Base-by-base conservation (phyloP, 2,797 vertebrate species). In the Enteromius viviparus region DNA sequence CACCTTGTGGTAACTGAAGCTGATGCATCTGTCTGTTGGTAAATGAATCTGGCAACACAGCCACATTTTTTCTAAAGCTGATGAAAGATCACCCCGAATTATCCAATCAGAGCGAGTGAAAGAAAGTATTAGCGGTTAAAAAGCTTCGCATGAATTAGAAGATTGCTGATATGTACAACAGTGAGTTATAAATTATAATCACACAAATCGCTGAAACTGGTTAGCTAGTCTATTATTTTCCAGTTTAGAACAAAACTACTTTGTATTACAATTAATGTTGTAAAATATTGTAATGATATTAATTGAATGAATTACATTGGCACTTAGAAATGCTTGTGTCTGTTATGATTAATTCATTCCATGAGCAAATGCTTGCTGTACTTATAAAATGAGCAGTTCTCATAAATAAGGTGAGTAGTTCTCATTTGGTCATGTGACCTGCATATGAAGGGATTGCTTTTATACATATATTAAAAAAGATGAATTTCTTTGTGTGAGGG, bases 1-100 rank as follows among this genome's bases (percentile, higher is more conserved):
- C 80, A 65, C 32, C 71, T 82, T 55, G 80, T 82, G 80, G 71
- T 19, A 29, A 26, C 76, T 51, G 29, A 66, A 66, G 62, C 19
- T 51, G 45, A 66, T 78, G 72, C 58, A 12, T 58, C 12, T 37
- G 32, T 53, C 72, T 76, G 78, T 14, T n/a, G 9, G 53, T 47
- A 17, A 69, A 55, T 49, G 4, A 62, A 47, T 23, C 26, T 64
- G 55, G 12, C 26, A 51, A 34, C 23, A 29, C 40, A 12, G 12
- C 1, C 40, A 19, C 23, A 32, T 72, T 62, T 71, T 60, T 51
- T 47, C 1, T 72, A 34, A 72, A 37, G 40, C 64, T 72, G 1
- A 64, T 23, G 42, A 70, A 72, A 19, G 19, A 26, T 49, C 21
- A 37, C 32, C 40, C 29, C 7, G 40, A 34, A 72, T 62, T 49